Percentiles rank a stretch among this genome's conserved stretches.
These are phyloP conservation scores for Muscicapa adusta DNA, from an alignment of 2,113 vertebrate species.

Conservation along the genomic window DNA sequence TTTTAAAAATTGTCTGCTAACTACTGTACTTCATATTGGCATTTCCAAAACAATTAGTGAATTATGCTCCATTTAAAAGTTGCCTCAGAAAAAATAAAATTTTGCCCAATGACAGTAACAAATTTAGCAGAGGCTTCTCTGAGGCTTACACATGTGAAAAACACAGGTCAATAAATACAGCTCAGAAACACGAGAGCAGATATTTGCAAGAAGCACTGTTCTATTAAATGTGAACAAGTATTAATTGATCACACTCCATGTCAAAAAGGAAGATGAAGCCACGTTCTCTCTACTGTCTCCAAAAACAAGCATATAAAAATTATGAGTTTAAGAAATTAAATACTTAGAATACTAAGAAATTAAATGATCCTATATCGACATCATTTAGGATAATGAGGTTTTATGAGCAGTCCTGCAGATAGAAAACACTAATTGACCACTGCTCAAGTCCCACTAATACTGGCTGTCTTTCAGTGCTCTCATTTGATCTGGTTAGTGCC, in stretches of 20 bases:
- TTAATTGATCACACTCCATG: background rate
- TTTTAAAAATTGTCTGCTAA: background rate
- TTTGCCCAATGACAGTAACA: background rate
- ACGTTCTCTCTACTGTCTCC: background rate
- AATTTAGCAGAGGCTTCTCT: background rate
- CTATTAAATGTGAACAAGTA: background rate
- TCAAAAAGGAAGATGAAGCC: background rate
- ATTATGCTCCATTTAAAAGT: background rate
- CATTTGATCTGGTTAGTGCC: background rate
- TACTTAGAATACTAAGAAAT: background rate
- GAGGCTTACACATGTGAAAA: background rate
- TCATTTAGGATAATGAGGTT: background rate
- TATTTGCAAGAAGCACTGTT: background rate
- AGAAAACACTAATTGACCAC: background rate
- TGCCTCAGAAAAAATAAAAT: background rate
- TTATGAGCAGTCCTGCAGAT: background rate
- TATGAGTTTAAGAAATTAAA: background rate
- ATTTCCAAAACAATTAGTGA: background rate
- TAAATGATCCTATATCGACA: background rate
- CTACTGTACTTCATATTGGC: background rate
- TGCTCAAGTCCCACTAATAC: background rate
- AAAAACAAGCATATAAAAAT: background rate
- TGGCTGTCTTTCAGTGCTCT: background rate
- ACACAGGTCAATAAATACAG: background rate
- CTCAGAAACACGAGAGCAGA: background rate